Percentiles rank a stretch among this genome's conserved stretches.
Evolutionary conservation across 2,888 invertebrate genomes (phyloP).

Genomic region (Ditula angustiorana): DNA sequence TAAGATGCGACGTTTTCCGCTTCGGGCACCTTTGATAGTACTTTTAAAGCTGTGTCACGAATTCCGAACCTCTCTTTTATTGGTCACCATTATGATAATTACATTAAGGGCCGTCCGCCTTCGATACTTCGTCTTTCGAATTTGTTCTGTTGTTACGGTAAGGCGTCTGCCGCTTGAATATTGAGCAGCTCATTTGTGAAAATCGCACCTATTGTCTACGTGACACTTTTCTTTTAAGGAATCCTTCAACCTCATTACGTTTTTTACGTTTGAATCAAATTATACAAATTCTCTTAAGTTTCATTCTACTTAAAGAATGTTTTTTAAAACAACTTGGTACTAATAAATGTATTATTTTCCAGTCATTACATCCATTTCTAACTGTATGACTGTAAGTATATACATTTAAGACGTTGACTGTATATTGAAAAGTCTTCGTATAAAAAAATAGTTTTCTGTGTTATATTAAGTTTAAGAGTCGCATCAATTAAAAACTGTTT

Average conservation of each 20-base stretch:
- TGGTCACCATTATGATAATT: constrained; percentile 85
- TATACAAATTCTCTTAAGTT: constrained; percentile 47
- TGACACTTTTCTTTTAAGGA: constrained; percentile 72
- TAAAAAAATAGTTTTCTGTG: no score
- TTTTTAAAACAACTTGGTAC: no score
- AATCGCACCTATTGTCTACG: constrained; percentile 82
- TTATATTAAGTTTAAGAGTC: no score
- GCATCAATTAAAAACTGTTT: no score
- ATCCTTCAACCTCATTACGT: constrained; percentile 52
- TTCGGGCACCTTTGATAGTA: constrained; percentile 82
- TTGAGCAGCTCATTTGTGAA: constrained; percentile 80
- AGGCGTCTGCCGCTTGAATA: constrained; percentile 80
- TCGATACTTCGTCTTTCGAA: constrained; percentile 82
- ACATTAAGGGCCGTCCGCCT: constrained; percentile 78
- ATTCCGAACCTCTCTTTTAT: constrained; percentile 82
- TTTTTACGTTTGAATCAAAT: constrained; percentile 54
- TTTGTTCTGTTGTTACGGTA: constrained; percentile 82
- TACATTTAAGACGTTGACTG: no score
- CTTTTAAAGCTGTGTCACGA: constrained; percentile 83
- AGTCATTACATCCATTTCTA: no score
- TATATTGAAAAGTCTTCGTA: no score
- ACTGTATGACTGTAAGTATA: no score
- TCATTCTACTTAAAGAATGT: no score
- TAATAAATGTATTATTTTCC: no score
- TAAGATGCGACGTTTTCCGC: constrained; percentile 84